Conservation (phyloP, 2,888 invertebrate species). For the Ormyrus pomaceus region DNA sequence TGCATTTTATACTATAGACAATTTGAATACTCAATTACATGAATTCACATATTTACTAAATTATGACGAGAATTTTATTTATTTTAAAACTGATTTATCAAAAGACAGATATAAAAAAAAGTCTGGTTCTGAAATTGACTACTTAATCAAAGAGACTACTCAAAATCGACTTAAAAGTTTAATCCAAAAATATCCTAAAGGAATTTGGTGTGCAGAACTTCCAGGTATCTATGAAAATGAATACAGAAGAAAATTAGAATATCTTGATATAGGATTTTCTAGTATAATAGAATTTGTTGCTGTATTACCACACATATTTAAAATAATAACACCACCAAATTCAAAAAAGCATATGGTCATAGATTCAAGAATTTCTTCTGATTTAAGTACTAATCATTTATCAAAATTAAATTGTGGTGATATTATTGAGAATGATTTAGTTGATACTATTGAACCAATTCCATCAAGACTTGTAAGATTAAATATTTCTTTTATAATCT, state of each 20-base stretch:
- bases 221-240: constrained; percentile 64
- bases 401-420: background rate
- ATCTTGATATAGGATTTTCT: constrained; percentile 67
- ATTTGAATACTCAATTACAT: constrained; percentile 42
- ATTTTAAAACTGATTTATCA: constrained; percentile 23
- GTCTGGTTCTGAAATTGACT: background rate
- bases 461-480: constrained; percentile 19
- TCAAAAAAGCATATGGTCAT: constrained; percentile 23
- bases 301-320: constrained; percentile 42
- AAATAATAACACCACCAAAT: constrained; percentile 19
- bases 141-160: constrained; percentile 59
- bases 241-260: constrained; percentile 66
- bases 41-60: constrained; percentile 35
- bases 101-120: background rate
- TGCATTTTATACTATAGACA: constrained; percentile 23
- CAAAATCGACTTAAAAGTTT: constrained; percentile 64
- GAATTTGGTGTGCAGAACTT: constrained; percentile 70
- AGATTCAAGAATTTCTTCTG: constrained; percentile 8
- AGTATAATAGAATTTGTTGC: constrained; percentile 47
- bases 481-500: constrained; percentile 3
- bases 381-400: background rate
- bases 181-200: constrained; percentile 66
- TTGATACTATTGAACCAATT: background rate
- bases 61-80: constrained; percentile 33
- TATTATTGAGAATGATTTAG: background rate